These are phyloP conservation scores for Cheilosia vernalis DNA, from an alignment of 2,888 invertebrate species.

Conservation along the genomic window DNA sequence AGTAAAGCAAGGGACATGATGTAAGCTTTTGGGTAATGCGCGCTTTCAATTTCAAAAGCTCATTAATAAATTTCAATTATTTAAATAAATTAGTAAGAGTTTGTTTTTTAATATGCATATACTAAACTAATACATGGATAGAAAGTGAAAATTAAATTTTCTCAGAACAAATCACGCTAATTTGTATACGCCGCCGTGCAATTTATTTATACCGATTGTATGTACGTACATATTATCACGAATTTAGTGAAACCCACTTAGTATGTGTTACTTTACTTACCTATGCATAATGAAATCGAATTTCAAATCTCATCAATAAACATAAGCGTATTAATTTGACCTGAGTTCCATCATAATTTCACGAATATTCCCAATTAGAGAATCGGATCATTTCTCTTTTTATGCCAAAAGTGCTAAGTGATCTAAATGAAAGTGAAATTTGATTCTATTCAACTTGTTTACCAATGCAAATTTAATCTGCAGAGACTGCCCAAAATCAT, in stretches of 20 bases:
- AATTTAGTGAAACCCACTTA: constrained; percentile 35
- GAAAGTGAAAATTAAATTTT: constrained; percentile 51
- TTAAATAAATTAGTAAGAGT: constrained; percentile 25
- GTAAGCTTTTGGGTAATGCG: not conserved
- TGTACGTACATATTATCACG: not conserved
- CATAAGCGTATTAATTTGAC: constrained; percentile 9
- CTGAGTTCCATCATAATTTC: constrained; percentile 30
- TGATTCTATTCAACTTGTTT: constrained; percentile 23
- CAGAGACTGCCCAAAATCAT: constrained; percentile 1
- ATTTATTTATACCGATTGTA: constrained; percentile 1
- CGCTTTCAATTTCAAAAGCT: constrained; percentile 13
- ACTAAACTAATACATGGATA: constrained; percentile 21
- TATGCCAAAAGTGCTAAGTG: constrained; percentile 33
- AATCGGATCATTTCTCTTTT: constrained; percentile 58
- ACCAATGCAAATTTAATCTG: constrained; percentile 44
- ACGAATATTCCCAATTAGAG: constrained; percentile 10
- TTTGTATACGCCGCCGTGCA: not conserved
- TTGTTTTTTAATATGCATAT: not conserved
- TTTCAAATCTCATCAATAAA: constrained; percentile 16
- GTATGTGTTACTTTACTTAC: not conserved
- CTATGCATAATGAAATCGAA: not conserved
- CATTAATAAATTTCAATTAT: constrained; percentile 12
- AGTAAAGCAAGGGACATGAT: not conserved
- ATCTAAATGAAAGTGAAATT: constrained; percentile 68
- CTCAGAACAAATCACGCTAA: not conserved